Evolutionary conservation across 1,140 invertebrate genomes (phyloP).

Genomic region (Megalopta genalis): DNA sequence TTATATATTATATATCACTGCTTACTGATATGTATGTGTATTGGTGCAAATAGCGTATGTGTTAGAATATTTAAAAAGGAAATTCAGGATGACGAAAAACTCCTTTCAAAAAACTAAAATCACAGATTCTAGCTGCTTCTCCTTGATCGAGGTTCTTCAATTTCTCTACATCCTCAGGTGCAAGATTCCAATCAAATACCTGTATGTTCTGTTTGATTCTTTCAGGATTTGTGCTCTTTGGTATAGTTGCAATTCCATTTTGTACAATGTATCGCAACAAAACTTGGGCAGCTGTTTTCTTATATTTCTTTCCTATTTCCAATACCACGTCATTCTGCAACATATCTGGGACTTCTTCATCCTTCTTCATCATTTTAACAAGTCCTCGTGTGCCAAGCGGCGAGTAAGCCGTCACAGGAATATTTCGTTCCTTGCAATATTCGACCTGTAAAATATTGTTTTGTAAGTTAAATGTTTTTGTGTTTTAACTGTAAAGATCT

Average conservation of each 20-base stretch:
- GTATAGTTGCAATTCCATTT: slow-evolving; percentile 82
- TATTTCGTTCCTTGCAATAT: slow-evolving; percentile 81
- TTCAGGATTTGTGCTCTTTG: slow-evolving; percentile 82
- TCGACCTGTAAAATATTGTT: slow-evolving; percentile 73
- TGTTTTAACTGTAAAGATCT: too few relatives aligned
- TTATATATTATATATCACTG: too few relatives aligned
- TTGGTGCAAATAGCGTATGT: too few relatives aligned
- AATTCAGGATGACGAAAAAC: slow-evolving; percentile 83
- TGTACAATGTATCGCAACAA: slow-evolving; percentile 82
- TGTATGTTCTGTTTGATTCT: slow-evolving; percentile 82
- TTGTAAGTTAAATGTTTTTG: too few relatives aligned
- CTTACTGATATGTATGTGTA: too few relatives aligned
- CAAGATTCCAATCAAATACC: slow-evolving; percentile 77
- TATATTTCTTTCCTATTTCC: slow-evolving; percentile 82
- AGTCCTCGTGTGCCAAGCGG: slow-evolving; percentile 84
- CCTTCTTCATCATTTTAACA: slow-evolving; percentile 78
- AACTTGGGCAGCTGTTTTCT: slow-evolving; percentile 83
- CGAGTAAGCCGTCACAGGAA: slow-evolving; percentile 83
- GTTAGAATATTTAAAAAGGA: slow-evolving; percentile 67
- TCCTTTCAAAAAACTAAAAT: slow-evolving; percentile 82
- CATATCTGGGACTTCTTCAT: slow-evolving; percentile 82
- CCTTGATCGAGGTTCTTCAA: slow-evolving; percentile 81
- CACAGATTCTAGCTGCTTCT: slow-evolving; percentile 81
- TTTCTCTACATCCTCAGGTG: slow-evolving; percentile 69
- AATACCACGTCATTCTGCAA: slow-evolving; percentile 85